Evolutionary conservation across 2,113 vertebrate species (phyloP).

Genomic region (Daphoenositta chrysoptera): DNA sequence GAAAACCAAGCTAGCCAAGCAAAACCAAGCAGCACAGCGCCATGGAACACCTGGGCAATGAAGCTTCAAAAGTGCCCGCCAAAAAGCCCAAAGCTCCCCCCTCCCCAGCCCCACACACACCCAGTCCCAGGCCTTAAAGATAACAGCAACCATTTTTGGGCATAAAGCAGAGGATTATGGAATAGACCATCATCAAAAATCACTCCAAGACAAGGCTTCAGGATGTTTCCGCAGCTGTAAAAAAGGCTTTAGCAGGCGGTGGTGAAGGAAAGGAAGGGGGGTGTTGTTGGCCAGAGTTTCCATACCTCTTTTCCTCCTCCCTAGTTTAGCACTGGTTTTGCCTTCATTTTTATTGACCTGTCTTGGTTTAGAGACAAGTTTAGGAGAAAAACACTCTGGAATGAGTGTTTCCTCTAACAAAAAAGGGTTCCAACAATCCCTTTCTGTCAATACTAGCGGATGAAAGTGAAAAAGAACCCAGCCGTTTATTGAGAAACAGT

Average conservation of each 20-base stretch:
- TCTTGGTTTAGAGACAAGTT: neutral
- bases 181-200: neutral
- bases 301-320: neutral
- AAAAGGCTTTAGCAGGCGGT: neutral
- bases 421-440: neutral
- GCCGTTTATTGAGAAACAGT: neutral
- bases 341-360: neutral
- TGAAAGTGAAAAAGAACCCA: neutral
- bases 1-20: neutral
- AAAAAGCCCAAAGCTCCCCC: too few species aligned
- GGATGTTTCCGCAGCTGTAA: neutral
- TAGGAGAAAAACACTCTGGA: neutral
- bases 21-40: neutral
- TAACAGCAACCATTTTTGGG: neutral
- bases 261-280: neutral
- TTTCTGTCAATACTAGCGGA: neutral
- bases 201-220: neutral
- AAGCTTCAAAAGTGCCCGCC: neutral
- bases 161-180: neutral
- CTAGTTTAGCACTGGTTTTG: neutral
- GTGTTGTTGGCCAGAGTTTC: neutral
- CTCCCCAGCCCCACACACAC: neutral
- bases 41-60: neutral
- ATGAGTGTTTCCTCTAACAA: neutral
- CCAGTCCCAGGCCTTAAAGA: neutral